A percentile compares a stretch with the other conserved stretches of the same genome.
phyloP scores from a whole-genome alignment of 2,888 invertebrate species.

The Phrixothrix hirtus region DNA sequence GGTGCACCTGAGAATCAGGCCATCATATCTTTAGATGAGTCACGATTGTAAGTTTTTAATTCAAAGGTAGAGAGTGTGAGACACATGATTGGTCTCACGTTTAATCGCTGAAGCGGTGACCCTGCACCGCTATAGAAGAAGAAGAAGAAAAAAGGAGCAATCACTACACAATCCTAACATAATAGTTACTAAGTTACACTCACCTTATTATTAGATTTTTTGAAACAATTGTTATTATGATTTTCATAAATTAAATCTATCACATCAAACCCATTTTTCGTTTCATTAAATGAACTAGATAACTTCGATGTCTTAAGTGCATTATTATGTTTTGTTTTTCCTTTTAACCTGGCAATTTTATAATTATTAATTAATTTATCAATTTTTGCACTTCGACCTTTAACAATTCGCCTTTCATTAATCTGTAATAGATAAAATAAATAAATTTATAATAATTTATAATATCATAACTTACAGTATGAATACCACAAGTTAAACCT shows the following conservation, averaged over 20 bases:
- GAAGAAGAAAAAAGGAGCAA: no score
- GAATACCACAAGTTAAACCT: conserved; percentile 67
- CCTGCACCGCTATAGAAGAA: no score
- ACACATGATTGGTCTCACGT: no score
- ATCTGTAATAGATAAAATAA: conserved; percentile 36
- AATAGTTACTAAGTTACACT: no score
- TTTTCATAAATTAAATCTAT: background rate
- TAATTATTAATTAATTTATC: conserved; percentile 46
- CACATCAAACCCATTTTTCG: background rate
- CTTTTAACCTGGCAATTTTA: conserved; percentile 43
- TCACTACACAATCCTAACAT: no score
- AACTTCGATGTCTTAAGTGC: background rate
- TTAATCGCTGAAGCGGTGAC: no score
- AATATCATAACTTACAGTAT: conserved; percentile 45
- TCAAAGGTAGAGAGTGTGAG: no score
- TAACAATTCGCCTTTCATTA: conserved; percentile 45
- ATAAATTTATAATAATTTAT: no score
- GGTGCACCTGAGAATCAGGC: no score
- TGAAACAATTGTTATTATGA: background rate
- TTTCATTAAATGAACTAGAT: background rate
- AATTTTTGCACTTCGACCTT: conserved; percentile 47
- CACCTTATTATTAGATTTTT: background rate
- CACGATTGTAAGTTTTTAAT: no score
- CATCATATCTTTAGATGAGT: no score
- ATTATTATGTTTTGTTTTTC: background rate